These are phyloP conservation scores for Melierax canorus DNA, from an alignment of 2,113 vertebrate genomes.

Conservation along the genomic window DNA sequence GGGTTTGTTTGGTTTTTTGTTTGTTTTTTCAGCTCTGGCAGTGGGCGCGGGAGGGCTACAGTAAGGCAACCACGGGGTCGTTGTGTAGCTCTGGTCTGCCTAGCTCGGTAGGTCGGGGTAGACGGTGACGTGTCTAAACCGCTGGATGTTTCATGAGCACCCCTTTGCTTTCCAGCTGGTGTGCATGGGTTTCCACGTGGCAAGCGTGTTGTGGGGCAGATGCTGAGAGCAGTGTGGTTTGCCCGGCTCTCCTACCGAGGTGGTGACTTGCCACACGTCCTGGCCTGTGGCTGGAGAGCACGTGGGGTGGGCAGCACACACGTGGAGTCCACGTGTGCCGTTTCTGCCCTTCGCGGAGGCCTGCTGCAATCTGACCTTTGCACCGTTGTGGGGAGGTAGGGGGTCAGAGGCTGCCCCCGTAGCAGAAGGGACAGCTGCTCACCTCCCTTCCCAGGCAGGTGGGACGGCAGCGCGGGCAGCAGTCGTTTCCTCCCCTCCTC, in stretches of 20 bases:
- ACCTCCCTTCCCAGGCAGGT: slow-evolving; percentile 13
- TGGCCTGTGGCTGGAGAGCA: rapidly evolving
- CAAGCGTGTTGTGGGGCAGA: not conserved
- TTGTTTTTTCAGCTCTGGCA: not conserved
- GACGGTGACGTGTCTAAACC: rapidly evolving
- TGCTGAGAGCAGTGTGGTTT: not conserved
- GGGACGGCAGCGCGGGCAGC: not conserved
- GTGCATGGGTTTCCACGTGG: not conserved
- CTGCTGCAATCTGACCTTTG: not conserved
- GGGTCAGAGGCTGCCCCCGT: not conserved
- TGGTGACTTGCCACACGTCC: not conserved
- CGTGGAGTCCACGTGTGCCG: rapidly evolving
- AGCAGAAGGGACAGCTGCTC: slow-evolving; percentile 30
- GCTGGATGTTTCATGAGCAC: not conserved
- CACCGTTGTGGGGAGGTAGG: rapidly evolving
- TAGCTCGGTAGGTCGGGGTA: not conserved
- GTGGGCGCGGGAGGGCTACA: not conserved
- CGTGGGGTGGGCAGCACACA: not conserved
- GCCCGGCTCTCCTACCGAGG: not conserved
- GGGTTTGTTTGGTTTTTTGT: not conserved
- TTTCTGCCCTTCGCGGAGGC: not conserved
- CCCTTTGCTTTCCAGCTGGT: not conserved
- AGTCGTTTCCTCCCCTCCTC: not conserved
- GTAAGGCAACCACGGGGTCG: rapidly evolving
- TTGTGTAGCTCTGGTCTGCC: not conserved